Conservation (phyloP, 2,888 invertebrate species). For the Plebejus argus region DNA sequence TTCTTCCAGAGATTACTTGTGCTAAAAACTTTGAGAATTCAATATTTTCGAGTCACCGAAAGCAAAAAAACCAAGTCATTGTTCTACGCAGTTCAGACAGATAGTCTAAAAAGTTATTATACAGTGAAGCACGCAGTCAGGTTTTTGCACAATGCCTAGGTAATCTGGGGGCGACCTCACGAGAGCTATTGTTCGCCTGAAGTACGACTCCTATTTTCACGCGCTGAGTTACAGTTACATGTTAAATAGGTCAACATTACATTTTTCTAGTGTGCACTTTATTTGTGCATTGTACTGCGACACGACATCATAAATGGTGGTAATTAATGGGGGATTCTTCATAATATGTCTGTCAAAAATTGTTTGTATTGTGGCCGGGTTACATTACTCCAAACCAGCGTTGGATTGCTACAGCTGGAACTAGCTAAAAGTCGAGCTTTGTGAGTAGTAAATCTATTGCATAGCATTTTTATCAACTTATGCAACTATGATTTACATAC, state of each 20-base stretch:
- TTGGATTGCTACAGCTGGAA: no score
- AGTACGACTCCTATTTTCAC: conserved; percentile 29
- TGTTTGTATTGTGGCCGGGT: background rate
- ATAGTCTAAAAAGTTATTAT: conserved; percentile 32
- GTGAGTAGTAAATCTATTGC: no score
- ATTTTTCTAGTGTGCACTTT: conserved; percentile 28
- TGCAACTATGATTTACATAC: no score
- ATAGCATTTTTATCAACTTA: no score
- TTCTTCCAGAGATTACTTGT: no score
- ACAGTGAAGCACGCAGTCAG: conserved; percentile 32
- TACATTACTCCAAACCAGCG: background rate
- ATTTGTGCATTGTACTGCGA: background rate
- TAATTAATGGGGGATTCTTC: conserved; percentile 1
- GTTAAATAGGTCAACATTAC: conserved; percentile 25
- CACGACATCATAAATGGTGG: background rate
- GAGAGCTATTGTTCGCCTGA: conserved; percentile 51
- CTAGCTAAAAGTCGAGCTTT: no score
- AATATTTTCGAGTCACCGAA: background rate
- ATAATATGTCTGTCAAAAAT: background rate
- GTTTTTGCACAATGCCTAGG: conserved; percentile 47
- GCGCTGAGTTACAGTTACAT: conserved; percentile 27
- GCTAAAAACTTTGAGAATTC: background rate
- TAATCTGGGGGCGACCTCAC: conserved; percentile 51
- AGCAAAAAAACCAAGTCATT: background rate
- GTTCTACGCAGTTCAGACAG: conserved; percentile 29